Base-by-base conservation (phyloP, 2,797 vertebrate genomes). In the Xerus rutilus region DNA sequence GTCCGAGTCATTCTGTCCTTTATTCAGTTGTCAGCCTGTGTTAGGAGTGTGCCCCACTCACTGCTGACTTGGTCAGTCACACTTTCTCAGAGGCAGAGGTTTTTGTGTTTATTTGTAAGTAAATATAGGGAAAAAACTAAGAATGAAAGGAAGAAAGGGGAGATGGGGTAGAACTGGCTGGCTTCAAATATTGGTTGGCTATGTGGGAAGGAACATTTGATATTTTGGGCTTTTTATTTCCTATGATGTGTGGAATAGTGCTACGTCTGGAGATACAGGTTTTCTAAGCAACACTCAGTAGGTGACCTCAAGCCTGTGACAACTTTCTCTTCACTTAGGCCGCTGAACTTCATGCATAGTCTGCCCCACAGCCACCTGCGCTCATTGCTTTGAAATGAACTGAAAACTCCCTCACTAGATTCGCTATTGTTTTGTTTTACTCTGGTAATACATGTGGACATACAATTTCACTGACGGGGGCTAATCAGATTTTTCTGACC, bases 401-500 rank as follows among this genome's bases (percentile, higher is more conserved):
- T 91, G 15, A 3, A 7, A 79, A 73, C 39, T 13, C 45, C 7
- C 30, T 32, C 25, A 73, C 15, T 0, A 32, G 7, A 13, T 35
- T 65, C 43, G 20, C 1, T 52, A 15, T 39, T 39, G 76, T 49
- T n/a, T 8, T 84, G 30, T 9, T 12, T 73, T 3, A 57, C 25
- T 11, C 43, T 78, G 45, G 23, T 54, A 59, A 81, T 47, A 74
- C 3, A 35, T 6, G 35, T 47, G n/a, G n/a, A 73, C 13, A 52
- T 59, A 35, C 5, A 59, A 25, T 73, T 93, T 96, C n/a, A 93
- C 45, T 23, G 45, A 88, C 15, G 89, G 47, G 13, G 15, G 35
- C 35, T 86, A 74, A 85, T 88, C 70, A 84, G 72, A 83, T 90
- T 96, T 94, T 93, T 70, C 96, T 96, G 79, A 82, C 86, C 65